Base-by-base conservation (phyloP, 2,888 invertebrate genomes). In the Cordilura impudica region DNA sequence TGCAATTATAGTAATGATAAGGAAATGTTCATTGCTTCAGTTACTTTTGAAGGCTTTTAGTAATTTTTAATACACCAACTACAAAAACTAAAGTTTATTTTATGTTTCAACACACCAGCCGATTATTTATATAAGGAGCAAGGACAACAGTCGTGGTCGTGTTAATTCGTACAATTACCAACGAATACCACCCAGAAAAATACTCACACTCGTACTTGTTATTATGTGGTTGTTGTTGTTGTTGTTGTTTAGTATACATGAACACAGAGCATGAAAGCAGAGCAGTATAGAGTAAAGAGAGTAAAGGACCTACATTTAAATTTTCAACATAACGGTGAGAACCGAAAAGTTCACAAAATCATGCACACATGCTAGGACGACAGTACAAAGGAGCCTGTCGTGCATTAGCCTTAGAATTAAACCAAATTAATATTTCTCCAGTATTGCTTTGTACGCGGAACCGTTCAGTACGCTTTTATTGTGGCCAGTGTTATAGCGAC, bases 381-480 rank as follows among this genome's bases (percentile, higher is more conserved):
- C 16, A 26, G 63, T 47, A 58, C 45, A 39, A 56, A 54, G 67
- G 61, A 67, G 43, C 21, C 29, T 16, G 49, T 45, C 71, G 65
- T 72, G 66, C 77, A 75, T 72, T 78, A 66, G 82, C 76, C 77
- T 74, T 65, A 69, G 67, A 63, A 29, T 74, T 76, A 72, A 23
- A 70, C 45, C 69, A 70, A 70, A 47, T 74, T 81, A 70, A 47
- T 69, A 74, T 82, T 78, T 70, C 82, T 82, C 78, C 83, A 85
- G 85, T 85, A 82, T 85, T 83, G 84, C 84, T 84, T 83, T 81
- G 84, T 82, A 83, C 84, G 83, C 83, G 84, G 82, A 84, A 84
- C 83, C 79, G 83, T 84, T 83, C 81, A 83, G 83, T 83, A 76
- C 78, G 65, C 53, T 70, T 70, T 45, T 77, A 12, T 23, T 49